Conservation (phyloP, 2,797 vertebrate species). For the Pelodytes ibericus region DNA sequence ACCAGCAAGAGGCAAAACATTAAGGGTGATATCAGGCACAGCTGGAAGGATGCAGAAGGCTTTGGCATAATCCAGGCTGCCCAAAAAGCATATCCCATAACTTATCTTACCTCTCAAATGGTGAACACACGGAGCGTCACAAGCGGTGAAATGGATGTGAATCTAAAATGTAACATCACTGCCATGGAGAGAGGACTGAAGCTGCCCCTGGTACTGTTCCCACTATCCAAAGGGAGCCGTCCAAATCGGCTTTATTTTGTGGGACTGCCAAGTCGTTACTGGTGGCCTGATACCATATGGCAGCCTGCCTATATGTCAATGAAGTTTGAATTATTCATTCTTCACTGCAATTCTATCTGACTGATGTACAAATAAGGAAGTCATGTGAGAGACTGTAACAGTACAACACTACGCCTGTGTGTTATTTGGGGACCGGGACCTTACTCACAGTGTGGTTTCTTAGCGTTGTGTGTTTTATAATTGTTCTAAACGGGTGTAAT, state of each 20-base stretch:
- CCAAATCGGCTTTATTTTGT: neutral
- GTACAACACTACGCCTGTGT: neutral
- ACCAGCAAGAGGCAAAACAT: too few relatives aligned
- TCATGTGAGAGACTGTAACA: slow-evolving; percentile 26
- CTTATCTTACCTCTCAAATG: too few relatives aligned
- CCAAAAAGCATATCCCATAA: too few relatives aligned
- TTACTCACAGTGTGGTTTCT: slow-evolving; percentile 12
- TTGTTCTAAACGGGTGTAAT: slow-evolving; percentile 19
- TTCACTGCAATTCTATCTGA: slow-evolving; percentile 69
- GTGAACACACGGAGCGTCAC: too few relatives aligned
- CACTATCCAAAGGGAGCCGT: neutral
- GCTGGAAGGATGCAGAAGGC: too few relatives aligned
- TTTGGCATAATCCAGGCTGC: too few relatives aligned
- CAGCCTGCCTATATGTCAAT: slow-evolving; percentile 71
- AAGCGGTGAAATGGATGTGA: too few relatives aligned
- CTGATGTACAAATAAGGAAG: slow-evolving; percentile 57
- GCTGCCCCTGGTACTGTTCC: too few relatives aligned
- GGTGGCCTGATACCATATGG: slow-evolving; percentile 59
- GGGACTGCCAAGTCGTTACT: neutral
- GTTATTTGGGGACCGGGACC: neutral
- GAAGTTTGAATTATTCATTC: slow-evolving; percentile 77
- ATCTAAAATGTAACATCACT: too few relatives aligned
- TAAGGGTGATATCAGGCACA: too few relatives aligned
- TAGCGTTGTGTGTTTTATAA: slow-evolving; percentile 12
- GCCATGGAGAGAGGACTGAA: too few relatives aligned